phyloP scores from a whole-genome alignment of 1,140 invertebrate genomes.

The Brachionus calyciflorus region DNA sequence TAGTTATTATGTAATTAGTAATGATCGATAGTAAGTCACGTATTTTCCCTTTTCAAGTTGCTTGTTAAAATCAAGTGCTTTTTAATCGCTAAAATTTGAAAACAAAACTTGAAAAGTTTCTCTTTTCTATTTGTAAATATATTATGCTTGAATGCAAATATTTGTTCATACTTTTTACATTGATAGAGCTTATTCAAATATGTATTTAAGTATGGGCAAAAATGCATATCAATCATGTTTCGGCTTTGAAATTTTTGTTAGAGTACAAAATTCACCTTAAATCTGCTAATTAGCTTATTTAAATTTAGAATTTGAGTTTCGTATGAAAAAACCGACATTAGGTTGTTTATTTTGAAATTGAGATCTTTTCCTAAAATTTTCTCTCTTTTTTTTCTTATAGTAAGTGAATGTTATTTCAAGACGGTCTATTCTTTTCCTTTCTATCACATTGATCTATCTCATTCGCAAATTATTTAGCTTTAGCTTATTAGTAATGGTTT shows the following conservation, averaged over 20 bases:
- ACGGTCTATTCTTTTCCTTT: no score
- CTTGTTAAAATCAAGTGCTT: slow-evolving; percentile 27
- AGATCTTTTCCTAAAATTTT: no score
- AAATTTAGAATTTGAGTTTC: not conserved
- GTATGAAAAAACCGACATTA: not conserved
- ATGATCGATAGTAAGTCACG: not conserved
- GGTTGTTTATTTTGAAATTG: slow-evolving; percentile 32
- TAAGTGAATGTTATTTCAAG: no score
- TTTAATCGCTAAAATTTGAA: slow-evolving; percentile 9
- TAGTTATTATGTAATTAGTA: no score
- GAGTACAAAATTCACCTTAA: slow-evolving; percentile 12
- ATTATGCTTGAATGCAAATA: slow-evolving; percentile 3
- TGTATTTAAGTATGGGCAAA: not conserved
- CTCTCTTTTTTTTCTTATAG: no score
- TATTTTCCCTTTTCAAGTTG: slow-evolving; percentile 8
- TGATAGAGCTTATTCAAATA: slow-evolving; percentile 29
- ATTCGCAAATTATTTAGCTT: no score
- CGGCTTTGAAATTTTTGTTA: slow-evolving; percentile 28
- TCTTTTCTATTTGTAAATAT: slow-evolving; percentile 9
- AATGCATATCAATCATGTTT: slow-evolving; percentile 40
- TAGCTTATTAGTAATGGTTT: no score
- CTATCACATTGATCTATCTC: no score
- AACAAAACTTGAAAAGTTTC: not conserved
- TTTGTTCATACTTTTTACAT: slow-evolving; percentile 11
- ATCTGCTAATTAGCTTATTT: slow-evolving; percentile 38